These are phyloP conservation scores for Rhea americana DNA, from an alignment of 2,113 vertebrate species.

Conservation along the genomic window DNA sequence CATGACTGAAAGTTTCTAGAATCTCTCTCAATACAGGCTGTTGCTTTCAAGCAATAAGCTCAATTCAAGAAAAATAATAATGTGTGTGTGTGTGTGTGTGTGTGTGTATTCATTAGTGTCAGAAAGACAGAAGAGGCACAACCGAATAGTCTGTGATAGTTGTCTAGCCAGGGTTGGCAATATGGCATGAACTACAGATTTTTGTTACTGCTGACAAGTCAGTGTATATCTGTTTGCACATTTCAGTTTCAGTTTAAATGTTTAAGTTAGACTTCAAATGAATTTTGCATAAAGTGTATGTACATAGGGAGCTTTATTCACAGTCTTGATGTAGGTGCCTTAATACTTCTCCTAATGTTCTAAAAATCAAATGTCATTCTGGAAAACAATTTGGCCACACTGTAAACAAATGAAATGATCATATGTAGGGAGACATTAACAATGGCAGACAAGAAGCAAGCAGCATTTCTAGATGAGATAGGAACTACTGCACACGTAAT, in stretches of 20 bases:
- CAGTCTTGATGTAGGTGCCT: not conserved
- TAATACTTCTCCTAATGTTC: not conserved
- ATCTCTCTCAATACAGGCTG: not conserved
- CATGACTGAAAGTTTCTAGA: not conserved
- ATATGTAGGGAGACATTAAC: not conserved
- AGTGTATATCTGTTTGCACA: not conserved
- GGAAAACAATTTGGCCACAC: not conserved
- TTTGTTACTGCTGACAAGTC: not conserved
- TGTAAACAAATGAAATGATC: not conserved
- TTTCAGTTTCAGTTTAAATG: conserved; percentile 11
- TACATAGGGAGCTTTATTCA: not conserved
- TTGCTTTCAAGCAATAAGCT: not conserved
- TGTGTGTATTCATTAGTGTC: not conserved
- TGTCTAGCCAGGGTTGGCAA: not conserved
- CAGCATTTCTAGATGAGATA: not conserved
- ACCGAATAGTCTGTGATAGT: not conserved
- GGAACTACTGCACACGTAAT: not conserved
- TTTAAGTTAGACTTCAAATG: conserved; percentile 33
- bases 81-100: too few species aligned
- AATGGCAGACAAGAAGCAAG: conserved; percentile 19
- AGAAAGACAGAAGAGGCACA: not conserved
- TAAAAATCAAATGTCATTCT: conserved; percentile 14
- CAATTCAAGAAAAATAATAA: not conserved
- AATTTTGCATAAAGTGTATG: not conserved
- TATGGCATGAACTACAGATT: not conserved